Base-by-base conservation (phyloP, 2,888 invertebrate species). In the Xylocampa areola region DNA sequence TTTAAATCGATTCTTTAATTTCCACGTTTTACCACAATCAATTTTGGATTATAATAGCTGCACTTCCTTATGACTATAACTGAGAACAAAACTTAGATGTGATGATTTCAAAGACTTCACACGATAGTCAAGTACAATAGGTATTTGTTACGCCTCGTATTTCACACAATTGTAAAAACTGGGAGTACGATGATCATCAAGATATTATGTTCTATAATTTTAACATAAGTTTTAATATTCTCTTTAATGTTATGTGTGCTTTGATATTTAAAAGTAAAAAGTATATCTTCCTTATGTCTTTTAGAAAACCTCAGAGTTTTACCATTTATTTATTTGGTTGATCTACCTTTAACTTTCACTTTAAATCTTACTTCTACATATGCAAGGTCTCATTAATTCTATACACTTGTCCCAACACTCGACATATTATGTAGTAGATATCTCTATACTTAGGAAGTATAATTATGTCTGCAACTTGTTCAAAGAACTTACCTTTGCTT, bases 111-210 rank as follows among this genome's bases (percentile, higher is more conserved):
- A 72, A 53, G 61, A 59, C 58, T 81, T 82, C 82, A 72, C 83
- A 80, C 80, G 73, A 77, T 75, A 62, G 67, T 71, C 41, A 64
- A 73, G 54, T 61, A 80, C 80, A 81, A 80, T 80, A 66, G 74
- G 60, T 76, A 66, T 68, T 69, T 68, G 68, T 72, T 68, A 73
- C 73, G 49, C 52, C 68, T 77, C 54, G 36, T 72, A 76, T 77
- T 79, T 82, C 81, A 78, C 81, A 84, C 77, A 79, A 81, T 81
- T 75, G 77, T 79, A 76, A 78, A 79, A 80, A 70, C 62, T 65
- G 59, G 68, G 72, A 74, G 68, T 66, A 57, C 58, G 58, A 67
- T 62, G 41, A 69, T 73, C 47, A 53, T 67, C 51, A 48, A 63
- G 62, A 64, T 73, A 69, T n/a, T n/a, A n/a, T 35, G 21, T 64